phyloP scores from a whole-genome alignment of 2,797 vertebrate species.

The Myotis pilosus region DNA sequence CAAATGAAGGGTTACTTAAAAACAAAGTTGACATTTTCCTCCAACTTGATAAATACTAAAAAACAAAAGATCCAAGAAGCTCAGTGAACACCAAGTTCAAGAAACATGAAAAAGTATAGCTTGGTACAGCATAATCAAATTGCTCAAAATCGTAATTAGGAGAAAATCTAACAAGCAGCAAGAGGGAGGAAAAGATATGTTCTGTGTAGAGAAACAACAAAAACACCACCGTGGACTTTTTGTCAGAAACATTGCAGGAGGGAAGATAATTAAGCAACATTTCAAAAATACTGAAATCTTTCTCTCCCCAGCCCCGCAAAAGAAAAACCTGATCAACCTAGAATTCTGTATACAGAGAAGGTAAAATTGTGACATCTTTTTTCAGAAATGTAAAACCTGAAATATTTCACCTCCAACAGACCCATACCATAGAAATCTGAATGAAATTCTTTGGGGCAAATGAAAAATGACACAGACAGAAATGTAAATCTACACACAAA shows the following conservation, averaged over 20 bases:
- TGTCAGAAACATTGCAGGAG: background rate
- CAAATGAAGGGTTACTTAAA: background rate
- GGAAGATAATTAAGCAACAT: background rate
- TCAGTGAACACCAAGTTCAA: background rate
- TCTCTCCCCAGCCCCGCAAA: background rate
- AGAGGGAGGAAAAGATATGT: background rate
- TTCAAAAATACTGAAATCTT: background rate
- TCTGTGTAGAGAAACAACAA: background rate
- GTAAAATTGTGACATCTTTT: background rate
- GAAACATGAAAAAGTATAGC: background rate
- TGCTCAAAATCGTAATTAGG: background rate
- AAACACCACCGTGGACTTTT: background rate
- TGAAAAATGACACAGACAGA: constrained; percentile 9
- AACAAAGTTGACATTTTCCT: background rate
- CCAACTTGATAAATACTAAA: background rate
- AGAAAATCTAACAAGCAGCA: background rate
- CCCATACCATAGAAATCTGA: background rate
- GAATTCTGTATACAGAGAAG: background rate
- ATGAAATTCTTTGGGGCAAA: background rate
- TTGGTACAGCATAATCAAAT: background rate
- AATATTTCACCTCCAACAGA: background rate
- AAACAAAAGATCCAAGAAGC: background rate
- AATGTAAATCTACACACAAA: constrained; percentile 1
- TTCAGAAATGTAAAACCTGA: background rate
- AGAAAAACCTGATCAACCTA: background rate